Evolutionary conservation across 2,113 vertebrate species (phyloP), one percentile per base, ranked within the genome.

Genomic region (Ivindomyrus marchei): DNA sequence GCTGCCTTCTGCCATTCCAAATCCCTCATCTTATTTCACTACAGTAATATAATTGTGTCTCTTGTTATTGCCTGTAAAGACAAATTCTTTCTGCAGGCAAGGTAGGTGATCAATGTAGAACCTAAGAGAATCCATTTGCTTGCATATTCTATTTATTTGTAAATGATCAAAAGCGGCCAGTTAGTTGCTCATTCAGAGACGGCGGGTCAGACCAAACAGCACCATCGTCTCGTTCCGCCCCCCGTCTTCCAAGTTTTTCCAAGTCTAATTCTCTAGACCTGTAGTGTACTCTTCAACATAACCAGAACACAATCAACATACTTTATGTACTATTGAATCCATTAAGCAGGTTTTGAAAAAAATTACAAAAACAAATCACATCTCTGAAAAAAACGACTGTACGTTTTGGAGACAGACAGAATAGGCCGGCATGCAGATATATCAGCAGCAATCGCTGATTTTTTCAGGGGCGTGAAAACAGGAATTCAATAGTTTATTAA

Each of bases 11-110:
- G 97, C 95, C 95, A 96, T 96, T 93, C 91, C 92, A 91, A 95
- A 95, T 97, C 97, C 96, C 97, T 96, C 92, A 95, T 97, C 98
- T 98, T 98, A 98, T 98, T 98, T 97, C 97, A 97, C 96, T 98
- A 97, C 96, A 98, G 98, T 98, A 98, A 99, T 97, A 98, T 97
- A 97, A 97, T 97, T 97, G 95, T 96, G 95, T 97, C 97, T 96
- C 96, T 96, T 98, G 97, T 97, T 97, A 97, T 97, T 96, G 96
- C 96, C 97, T 97, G 95, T 97, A 97, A 98, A 97, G 96, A 96
- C 96, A 97, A 96, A 95, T 95, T 95, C 94, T 97, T 94, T 97
- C 98, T 96, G 93, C 95, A 93, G 97, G 97, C 97, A 91, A 96
- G 94, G 95, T 94, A 94, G 95, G 96, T 97, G 97, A 97, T 98